phyloP scores from a whole-genome alignment of 2,888 invertebrate species.

The Bellardia pandia region DNA sequence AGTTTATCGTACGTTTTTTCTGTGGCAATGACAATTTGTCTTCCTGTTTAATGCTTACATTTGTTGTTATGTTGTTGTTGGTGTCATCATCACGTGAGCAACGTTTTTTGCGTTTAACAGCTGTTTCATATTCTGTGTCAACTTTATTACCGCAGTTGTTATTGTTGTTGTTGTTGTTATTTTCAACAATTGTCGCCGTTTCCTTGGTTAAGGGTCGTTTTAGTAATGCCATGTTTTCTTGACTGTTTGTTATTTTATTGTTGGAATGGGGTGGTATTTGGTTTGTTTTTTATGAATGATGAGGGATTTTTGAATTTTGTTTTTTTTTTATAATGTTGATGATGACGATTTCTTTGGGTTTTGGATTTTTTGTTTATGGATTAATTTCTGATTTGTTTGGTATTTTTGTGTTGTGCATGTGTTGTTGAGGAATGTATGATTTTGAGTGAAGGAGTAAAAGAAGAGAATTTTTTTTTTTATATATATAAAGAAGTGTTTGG shows the following conservation, averaged over 20 bases:
- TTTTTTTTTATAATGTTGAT: conserved; percentile 1
- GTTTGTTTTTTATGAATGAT: conserved; percentile 35
- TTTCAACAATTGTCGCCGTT: conserved; percentile 79
- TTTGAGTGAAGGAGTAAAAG: conserved; percentile 51
- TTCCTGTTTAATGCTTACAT: conserved; percentile 72
- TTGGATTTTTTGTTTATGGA: conserved; percentile 24
- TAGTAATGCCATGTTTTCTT: conserved; percentile 81
- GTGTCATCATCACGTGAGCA: conserved; percentile 83
- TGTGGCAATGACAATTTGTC: conserved; percentile 80
- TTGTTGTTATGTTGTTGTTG: conserved; percentile 74
- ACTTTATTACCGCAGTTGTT: conserved; percentile 74
- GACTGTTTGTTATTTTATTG: conserved; percentile 16
- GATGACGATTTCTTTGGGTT: conserved; percentile 7
- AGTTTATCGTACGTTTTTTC: conserved; percentile 81
- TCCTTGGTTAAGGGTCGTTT: conserved; percentile 84
- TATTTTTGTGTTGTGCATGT: conserved; percentile 31
- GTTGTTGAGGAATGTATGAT: conserved; percentile 18
- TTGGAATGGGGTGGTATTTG: neutral
- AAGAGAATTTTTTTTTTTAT: conserved; percentile 53
- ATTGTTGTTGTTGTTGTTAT: conserved; percentile 76
- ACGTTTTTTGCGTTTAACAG: conserved; percentile 83
- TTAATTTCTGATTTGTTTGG: conserved; percentile 36
- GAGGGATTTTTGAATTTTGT: conserved; percentile 27
- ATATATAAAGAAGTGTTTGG: conserved; percentile 16
- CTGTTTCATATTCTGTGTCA: conserved; percentile 81